These are phyloP conservation scores for Iguana delicatissima DNA, from an alignment of 2,797 vertebrate genomes.

Conservation along the genomic window DNA sequence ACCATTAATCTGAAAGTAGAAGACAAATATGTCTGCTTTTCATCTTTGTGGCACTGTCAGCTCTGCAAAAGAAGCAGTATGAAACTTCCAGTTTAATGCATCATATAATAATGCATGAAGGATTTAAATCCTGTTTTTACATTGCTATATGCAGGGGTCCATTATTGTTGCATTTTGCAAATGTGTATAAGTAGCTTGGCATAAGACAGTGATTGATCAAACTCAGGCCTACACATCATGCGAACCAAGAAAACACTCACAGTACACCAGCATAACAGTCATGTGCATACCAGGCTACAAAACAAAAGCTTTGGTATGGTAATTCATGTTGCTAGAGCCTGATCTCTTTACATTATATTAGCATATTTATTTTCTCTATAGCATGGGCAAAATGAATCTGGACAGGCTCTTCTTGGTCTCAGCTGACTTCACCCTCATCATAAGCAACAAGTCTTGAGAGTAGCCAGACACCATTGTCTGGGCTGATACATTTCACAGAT, in stretches of 20 bases:
- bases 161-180: not conserved
- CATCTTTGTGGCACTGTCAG: not conserved
- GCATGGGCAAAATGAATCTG: too few relatives aligned
- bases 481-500: too few relatives aligned
- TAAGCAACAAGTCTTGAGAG: too few relatives aligned
- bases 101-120: not conserved
- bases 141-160: too few relatives aligned
- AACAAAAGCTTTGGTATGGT: not conserved
- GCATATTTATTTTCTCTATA: too few relatives aligned
- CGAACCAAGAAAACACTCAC: not conserved
- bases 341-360: not conserved
- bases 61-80: not conserved
- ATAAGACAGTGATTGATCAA: not conserved
- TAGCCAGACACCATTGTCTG: too few relatives aligned
- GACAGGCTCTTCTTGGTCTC: too few relatives aligned
- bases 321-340: not conserved
- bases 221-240: not conserved
- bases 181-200: not conserved
- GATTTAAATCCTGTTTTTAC: not conserved
- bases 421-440: too few relatives aligned
- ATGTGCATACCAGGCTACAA: too few relatives aligned
- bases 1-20: slow-evolving; percentile 42
- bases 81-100: not conserved
- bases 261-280: too few relatives aligned
- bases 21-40: slow-evolving; percentile 3